Evolutionary conservation across 2,888 invertebrate species (phyloP).

Genomic region (Deroplatys truncata): DNA sequence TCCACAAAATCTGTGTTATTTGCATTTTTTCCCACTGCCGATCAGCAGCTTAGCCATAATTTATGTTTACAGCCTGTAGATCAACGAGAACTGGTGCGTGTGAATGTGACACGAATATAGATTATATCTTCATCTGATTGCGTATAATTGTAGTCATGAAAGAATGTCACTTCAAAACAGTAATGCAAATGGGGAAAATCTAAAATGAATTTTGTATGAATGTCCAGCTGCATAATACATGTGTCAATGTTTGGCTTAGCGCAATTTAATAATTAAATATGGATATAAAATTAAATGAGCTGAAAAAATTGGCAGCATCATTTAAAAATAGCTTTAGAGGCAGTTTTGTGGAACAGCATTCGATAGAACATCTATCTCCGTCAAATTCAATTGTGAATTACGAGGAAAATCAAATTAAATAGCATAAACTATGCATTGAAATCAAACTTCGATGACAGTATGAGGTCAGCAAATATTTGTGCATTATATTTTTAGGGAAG

Average conservation of each 20-base stretch:
- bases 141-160: no score
- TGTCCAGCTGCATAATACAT: neutral
- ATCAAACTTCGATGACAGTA: neutral
- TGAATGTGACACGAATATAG: neutral
- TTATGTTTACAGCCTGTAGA: neutral
- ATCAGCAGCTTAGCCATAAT: neutral
- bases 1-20: no score
- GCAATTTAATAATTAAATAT: neutral
- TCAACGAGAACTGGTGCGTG: neutral
- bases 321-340: neutral
- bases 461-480: neutral
- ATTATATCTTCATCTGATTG: neutral
- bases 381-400: neutral
- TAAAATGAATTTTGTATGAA: neutral
- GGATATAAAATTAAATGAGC: neutral
- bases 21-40: no score
- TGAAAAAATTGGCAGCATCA: neutral
- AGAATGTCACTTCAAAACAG: no score
- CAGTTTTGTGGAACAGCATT: neutral
- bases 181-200: neutral
- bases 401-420: neutral
- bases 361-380: neutral
- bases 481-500: neutral
- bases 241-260: neutral
- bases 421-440: neutral